Base-by-base conservation (phyloP, 1,140 invertebrate genomes). In the Lasioglossum albipes region DNA sequence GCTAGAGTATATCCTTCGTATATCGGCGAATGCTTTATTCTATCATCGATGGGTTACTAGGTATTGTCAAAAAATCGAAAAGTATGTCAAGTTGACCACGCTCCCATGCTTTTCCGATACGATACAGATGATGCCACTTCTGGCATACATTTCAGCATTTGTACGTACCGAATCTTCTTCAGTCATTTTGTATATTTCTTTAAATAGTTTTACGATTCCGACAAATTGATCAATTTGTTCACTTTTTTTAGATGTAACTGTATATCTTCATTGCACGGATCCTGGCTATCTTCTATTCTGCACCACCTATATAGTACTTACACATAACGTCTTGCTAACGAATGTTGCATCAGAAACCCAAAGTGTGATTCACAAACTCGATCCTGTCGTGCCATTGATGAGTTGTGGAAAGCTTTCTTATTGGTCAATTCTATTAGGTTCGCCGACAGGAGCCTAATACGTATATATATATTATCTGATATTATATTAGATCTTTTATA, bases 291-390 rank as follows among this genome's bases (percentile, higher is more conserved):
- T 59, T 73, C 18, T 59, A n/a, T 16, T 42, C 41, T 16, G 0
- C 52, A 82, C 36, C 72, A 45, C n/a, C 27, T 72, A 79, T 41
- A 66, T 42, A 82, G 68, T 66, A 36, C 36, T 36, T 36, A 64
- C 54, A 79, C 59, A 54, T 78, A 64, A 82, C 76, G 81, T 79
- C 73, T 77, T 64, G 9, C 62, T 64, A 72, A 42, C 65, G 81
- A 76, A 41, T 85, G 75, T 87, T 87, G 85, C 85, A 86, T 87
- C 85, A 87, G 85, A 87, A 86, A 87, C n/a, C 31, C 16, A 61
- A 75, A 69, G 54, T 6, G 31, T n/a, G 7, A 67, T 75, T 54
- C 64, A 75, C 73, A 81, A 22, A 31, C 22, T 13, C 16, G n/a
- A 59, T 22, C 2, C 54, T 10, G 62, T 45, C 7, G 16, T 52